These are phyloP conservation scores for Emydocephalus ijimae DNA, from an alignment of 2,113 vertebrate species.

Conservation along the genomic window DNA sequence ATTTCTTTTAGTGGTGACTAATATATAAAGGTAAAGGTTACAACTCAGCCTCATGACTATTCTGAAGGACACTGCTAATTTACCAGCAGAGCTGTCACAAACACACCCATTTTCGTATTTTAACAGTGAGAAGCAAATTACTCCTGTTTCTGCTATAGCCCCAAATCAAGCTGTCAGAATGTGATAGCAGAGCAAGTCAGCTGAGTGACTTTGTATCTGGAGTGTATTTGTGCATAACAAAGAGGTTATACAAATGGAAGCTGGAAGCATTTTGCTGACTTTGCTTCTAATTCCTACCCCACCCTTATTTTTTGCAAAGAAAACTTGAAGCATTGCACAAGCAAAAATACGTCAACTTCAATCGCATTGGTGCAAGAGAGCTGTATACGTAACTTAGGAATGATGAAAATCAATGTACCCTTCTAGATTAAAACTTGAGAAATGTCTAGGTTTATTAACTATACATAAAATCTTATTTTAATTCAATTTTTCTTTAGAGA, in stretches of 20 bases:
- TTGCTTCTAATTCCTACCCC: background rate
- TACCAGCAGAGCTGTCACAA: background rate
- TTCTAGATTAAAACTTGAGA: background rate
- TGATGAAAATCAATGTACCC: background rate
- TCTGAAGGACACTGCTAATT: background rate
- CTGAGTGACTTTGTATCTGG: background rate
- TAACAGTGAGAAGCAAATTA: background rate
- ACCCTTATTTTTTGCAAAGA: background rate
- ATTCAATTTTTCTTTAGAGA: conserved; percentile 52
- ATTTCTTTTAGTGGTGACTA: background rate
- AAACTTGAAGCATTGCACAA: background rate
- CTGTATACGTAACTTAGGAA: background rate
- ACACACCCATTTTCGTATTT: background rate
- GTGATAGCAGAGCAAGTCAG: background rate
- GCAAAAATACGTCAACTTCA: background rate
- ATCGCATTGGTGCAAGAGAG: background rate
- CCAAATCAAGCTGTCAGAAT: background rate
- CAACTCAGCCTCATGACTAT: background rate
- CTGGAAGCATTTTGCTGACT: background rate
- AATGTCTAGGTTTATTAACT: background rate
- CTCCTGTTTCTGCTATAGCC: background rate
- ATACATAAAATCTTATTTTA: conserved; percentile 10
- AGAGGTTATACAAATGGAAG: background rate
- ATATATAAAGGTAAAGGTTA: background rate
- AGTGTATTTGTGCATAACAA: background rate